Percentiles rank a stretch among this genome's conserved stretches.
These are phyloP conservation scores for Aricia artaxerxes DNA, from an alignment of 2,888 invertebrate genomes.

Conservation along the genomic window DNA sequence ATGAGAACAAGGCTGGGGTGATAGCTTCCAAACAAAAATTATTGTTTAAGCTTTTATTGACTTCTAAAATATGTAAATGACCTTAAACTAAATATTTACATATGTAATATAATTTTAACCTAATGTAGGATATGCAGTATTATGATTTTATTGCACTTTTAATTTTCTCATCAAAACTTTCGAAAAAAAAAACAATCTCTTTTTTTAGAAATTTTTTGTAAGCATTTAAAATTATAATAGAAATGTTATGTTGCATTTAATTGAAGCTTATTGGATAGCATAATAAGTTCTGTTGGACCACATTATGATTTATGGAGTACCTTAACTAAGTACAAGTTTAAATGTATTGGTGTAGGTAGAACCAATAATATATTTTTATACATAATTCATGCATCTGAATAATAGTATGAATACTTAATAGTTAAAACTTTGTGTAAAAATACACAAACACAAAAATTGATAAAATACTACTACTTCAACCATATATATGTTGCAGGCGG, in stretches of 20 bases:
- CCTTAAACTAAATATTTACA: conserved; percentile 20
- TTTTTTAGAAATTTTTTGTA: too few relatives aligned
- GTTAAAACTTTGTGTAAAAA: background rate
- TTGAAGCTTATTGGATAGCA: too few relatives aligned
- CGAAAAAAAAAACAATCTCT: background rate
- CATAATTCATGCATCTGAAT: background rate
- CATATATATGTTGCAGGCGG: background rate
- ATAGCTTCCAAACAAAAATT: background rate
- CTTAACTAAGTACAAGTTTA: background rate
- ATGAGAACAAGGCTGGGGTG: background rate
- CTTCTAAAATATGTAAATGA: conserved; percentile 3
- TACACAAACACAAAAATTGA: background rate
- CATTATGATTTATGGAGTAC: background rate
- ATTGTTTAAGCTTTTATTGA: conserved; percentile 1
- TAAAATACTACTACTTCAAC: background rate
- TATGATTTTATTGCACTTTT: background rate
- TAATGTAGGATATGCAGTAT: background rate
- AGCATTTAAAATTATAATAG: too few relatives aligned
- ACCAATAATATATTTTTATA: background rate
- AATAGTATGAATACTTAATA: background rate
- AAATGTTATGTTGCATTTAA: too few relatives aligned
- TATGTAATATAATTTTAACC: background rate
- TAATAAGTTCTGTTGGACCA: too few relatives aligned
- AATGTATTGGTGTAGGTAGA: background rate
- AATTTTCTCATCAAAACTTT: background rate